These are phyloP conservation scores for Epizoanthus rinbou DNA, from an alignment of 92 coral and sea anemone species.

Conservation along the genomic window DNA sequence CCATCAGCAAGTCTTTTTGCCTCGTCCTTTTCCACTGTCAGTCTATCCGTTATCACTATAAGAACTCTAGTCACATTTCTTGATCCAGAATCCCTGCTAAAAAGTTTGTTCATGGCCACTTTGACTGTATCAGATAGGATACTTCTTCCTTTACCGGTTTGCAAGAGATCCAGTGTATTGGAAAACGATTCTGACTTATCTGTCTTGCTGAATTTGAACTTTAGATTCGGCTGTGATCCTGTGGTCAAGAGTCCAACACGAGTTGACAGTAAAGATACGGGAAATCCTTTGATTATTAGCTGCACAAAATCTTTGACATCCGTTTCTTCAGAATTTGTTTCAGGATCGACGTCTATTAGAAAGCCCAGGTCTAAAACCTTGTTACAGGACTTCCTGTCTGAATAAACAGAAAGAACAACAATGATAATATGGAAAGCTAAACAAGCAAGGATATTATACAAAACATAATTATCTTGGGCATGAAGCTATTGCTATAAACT, in stretches of 20 bases:
- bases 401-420: background rate
- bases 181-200: background rate
- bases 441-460: too few species aligned
- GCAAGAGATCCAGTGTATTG: background rate
- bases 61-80: constrained; percentile 15
- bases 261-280: background rate
- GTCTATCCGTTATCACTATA: constrained; percentile 5
- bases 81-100: constrained; percentile 10
- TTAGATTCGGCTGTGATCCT: background rate
- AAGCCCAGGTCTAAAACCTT: constrained; percentile 16
- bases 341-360: constrained; percentile 12
- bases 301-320: constrained; percentile 9
- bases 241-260: constrained; percentile 12
- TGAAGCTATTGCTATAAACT: too few species aligned
- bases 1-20: background rate
- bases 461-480: too few species aligned
- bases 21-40: background rate
- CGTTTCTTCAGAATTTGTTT: background rate
- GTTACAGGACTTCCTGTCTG: constrained; percentile 1
- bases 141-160: background rate
- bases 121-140: constrained; percentile 2
- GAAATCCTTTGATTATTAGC: background rate
- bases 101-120: constrained; percentile 1
- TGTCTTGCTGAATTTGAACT: constrained; percentile 11
- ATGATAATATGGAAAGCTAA: too few species aligned